Base-by-base conservation (phyloP, 1,140 invertebrate genomes). In the Aphidius ervi region DNA sequence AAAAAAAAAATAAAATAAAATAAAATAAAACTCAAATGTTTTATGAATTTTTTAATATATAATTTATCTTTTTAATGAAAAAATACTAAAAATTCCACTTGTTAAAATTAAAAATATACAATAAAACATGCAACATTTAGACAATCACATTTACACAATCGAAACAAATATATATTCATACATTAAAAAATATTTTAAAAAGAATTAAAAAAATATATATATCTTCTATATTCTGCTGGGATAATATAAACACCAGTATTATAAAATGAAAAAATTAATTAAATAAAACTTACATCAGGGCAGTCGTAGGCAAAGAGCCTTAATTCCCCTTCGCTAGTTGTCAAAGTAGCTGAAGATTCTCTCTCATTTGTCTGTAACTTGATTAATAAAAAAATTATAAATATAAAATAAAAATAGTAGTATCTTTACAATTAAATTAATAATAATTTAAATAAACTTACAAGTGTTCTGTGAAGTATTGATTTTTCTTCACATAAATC, bases 271-370 rank as follows among this genome's bases (percentile, higher is more conserved):
- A 16, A 16, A 16, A 16, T 16, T 16, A 31, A 31, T 31, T 31
- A 31, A 9, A 8, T 42, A 23, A 62, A 65, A 80, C 78, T 80
- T 67, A 80, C 78, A 74, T 80, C 78, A 58, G 75, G 75, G 67
- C 74, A 80, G 68, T 80, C 78, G 58, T 79, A 80, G 61, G 78
- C 78, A 56, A 76, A 79, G 58, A 79, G 72, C 68, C 77, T 72
- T 59, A 80, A 63, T 65, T 80, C 76, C 57, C 78, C 78, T 59
- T 80, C 78, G 63, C 74, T 80, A 45, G 78, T 80, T 58, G 76
- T 79, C 41, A 80, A 58, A 46, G 77, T 80, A 5, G 78, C 76
- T 5, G 78, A 80, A 56, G 74, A 79, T 66, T 80, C 78, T 69
- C 75, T 74, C 65, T 78, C 77, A 58, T 77, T 78, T 43, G 77